These are phyloP conservation scores for Osmerus mordax DNA, from an alignment of 2,113 vertebrate species.

Conservation along the genomic window DNA sequence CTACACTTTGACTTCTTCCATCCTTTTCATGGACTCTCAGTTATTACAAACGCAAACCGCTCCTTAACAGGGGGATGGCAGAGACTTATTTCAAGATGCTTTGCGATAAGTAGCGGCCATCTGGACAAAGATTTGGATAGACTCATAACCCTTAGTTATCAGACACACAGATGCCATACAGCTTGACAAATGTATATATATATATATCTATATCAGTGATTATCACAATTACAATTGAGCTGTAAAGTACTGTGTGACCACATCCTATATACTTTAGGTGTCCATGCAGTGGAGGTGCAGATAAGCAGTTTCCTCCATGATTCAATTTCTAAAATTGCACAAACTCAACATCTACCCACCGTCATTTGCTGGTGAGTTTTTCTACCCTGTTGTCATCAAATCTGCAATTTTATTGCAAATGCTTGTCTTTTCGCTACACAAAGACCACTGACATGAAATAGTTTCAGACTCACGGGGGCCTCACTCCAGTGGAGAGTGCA, in stretches of 20 bases:
- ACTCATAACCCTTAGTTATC: neutral
- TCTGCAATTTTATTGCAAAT: constrained; percentile 56
- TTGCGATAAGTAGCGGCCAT: no score
- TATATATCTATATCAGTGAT: constrained; percentile 34
- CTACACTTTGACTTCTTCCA: no score
- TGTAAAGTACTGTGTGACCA: constrained; percentile 4
- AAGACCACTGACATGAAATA: neutral
- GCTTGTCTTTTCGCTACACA: constrained; percentile 14
- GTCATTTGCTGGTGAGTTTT: constrained; percentile 79
- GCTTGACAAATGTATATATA: neutral
- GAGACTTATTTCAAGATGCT: no score
- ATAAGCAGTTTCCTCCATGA: neutral
- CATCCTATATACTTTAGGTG: constrained; percentile 13
- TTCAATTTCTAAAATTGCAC: constrained; percentile 27
- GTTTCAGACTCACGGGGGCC: neutral
- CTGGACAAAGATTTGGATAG: no score
- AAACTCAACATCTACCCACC: constrained; percentile 33
- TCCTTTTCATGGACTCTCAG: no score
- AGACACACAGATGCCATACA: neutral
- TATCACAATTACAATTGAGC: constrained; percentile 22
- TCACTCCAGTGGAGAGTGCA: no score
- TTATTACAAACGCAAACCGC: no score
- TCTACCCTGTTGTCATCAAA: constrained; percentile 86
- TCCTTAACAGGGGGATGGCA: no score
- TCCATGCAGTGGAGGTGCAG: constrained; percentile 18